Percentiles rank a stretch among this genome's conserved stretches.
phyloP scores from a whole-genome alignment of 2,888 invertebrate genomes.

The Lampropteryx suffumata region DNA sequence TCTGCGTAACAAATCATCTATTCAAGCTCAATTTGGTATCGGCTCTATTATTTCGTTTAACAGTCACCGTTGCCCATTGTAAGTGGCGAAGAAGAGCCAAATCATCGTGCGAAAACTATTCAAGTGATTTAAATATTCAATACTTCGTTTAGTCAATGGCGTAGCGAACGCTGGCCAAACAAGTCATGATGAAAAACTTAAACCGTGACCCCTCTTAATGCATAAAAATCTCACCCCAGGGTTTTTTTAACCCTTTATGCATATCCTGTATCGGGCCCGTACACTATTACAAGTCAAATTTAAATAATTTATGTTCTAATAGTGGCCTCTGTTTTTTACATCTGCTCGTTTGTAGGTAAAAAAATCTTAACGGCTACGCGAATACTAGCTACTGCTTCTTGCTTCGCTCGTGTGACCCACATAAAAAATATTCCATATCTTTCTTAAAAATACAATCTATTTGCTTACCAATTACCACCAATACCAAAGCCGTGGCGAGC shows the following conservation, averaged over 20 bases:
- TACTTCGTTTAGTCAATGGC: constrained; percentile 57
- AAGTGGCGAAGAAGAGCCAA: constrained; percentile 27
- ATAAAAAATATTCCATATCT: no score
- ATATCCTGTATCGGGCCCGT: constrained; percentile 75
- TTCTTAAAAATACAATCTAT: no score
- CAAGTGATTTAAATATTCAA: constrained; percentile 62
- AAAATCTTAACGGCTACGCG: constrained; percentile 9
- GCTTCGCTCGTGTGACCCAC: no score
- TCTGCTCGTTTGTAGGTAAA: constrained; percentile 59
- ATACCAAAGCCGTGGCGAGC: no score
- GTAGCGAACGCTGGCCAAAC: constrained; percentile 64
- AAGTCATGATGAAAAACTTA: constrained; percentile 35
- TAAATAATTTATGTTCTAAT: constrained; percentile 77
- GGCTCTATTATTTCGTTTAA: neutral
- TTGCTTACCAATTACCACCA: no score
- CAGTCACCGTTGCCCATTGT: neutral
- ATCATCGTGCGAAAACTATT: constrained; percentile 69
- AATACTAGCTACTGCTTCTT: no score
- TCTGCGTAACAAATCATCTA: neutral
- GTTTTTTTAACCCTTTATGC: constrained; percentile 79
- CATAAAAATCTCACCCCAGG: constrained; percentile 71
- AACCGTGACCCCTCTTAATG: constrained; percentile 54
- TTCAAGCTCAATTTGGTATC: neutral
- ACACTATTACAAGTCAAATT: constrained; percentile 80
- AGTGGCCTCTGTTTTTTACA: constrained; percentile 65